These are phyloP conservation scores for Heptranchias perlo DNA, from an alignment of 2,113 vertebrate genomes.

Conservation along the genomic window DNA sequence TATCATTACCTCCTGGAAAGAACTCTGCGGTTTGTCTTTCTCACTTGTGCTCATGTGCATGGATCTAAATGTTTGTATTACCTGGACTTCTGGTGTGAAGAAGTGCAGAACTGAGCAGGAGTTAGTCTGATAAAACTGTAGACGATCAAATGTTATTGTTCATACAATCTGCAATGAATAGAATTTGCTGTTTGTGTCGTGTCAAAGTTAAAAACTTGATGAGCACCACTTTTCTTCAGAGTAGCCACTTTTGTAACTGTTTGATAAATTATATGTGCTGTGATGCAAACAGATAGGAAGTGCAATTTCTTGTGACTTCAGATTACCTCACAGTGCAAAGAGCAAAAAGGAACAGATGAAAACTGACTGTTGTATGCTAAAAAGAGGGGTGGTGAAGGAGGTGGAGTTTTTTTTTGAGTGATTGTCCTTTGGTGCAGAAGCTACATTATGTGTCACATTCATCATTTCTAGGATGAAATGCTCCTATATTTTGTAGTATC, in stretches of 20 bases:
- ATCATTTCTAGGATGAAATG: not conserved
- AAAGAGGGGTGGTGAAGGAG: constrained; percentile 1
- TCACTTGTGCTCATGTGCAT: not conserved
- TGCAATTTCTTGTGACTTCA: not conserved
- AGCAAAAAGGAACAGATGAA: not conserved
- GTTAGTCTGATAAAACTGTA: not conserved
- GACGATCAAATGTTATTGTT: not conserved
- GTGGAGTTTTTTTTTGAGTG: not conserved
- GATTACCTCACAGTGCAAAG: not conserved
- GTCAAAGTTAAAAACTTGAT: not conserved
- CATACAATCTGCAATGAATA: not conserved
- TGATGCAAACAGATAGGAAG: not conserved
- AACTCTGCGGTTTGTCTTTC: not conserved
- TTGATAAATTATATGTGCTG: not conserved
- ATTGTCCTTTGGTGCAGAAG: constrained; percentile 6
- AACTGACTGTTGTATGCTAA: not conserved
- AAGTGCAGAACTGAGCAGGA: not conserved
- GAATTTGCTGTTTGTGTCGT: not conserved
- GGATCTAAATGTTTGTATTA: not conserved
- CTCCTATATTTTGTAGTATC: constrained; percentile 12
- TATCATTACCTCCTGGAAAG: not conserved
- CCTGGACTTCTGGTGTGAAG: not conserved
- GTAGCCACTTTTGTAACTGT: not conserved
- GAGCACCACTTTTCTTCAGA: not conserved
- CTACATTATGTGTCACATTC: constrained; percentile 18